Base-by-base conservation (phyloP, 2,888 invertebrate species). In the Agrypnus murinus region DNA sequence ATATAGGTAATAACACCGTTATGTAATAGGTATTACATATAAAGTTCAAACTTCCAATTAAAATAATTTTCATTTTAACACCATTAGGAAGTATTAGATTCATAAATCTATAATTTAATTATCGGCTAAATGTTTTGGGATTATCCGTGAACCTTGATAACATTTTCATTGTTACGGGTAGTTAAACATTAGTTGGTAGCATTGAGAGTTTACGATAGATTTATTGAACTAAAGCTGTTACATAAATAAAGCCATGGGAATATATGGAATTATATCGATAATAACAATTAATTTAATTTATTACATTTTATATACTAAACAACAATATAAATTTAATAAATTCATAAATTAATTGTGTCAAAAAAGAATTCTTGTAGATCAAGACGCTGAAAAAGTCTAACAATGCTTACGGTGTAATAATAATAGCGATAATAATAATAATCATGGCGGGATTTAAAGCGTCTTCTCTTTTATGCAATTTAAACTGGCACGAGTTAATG, bases 81-180 rank as follows among this genome's bases (percentile, higher is more conserved):
- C 25, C 25, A 25, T 25, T 25, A 25, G 25, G 19, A 50, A 50
- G 19, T 25, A 32, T 53, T 53, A 31, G 36, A 38, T 55, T 34
- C 55, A 55, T 55, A 55, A 38, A 55, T 55, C 17, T n/a, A 55
- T 55, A 36, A 55, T 36, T 38, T 55, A 55, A 55, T 55, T 55
- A 55, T 34, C 36, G 50, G 50, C 10, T 46, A 50, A 50, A 31
- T 50, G 50, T 31, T 31, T 25, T 31, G 50, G 50, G 50, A 55
- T 55, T 55, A 12, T n/a, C 12, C 31, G 38, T 36, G 31, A 19
- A 34, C 31, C 14, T 55, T 38, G 36, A 55, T 55, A 55, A 55
- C 36, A 36, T 55, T 55, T 17, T 19, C 36, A 15, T 38, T 55
- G 55, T 55, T 55, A 55, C 55, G 55, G 55, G 17, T 55, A 36